Evolutionary conservation across 2,113 vertebrate genomes (phyloP).

Genomic region (Zapornia atra): DNA sequence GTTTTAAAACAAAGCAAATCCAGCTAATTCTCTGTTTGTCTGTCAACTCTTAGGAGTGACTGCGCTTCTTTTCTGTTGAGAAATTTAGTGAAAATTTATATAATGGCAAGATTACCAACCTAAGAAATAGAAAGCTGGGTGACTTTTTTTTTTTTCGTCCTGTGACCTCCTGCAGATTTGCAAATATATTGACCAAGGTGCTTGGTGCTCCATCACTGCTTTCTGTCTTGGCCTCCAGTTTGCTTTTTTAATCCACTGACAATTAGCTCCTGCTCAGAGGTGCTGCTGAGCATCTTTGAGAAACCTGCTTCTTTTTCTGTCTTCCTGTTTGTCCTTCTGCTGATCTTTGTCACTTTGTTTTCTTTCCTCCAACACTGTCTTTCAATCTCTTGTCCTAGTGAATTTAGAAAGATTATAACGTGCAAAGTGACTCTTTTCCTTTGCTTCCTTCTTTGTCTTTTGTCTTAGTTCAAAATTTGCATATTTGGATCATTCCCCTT

Average conservation of each 20-base stretch:
- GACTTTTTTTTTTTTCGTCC: background rate
- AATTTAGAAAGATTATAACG: background rate
- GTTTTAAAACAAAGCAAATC: background rate
- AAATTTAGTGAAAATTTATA: constrained; percentile 29
- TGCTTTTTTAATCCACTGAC: background rate
- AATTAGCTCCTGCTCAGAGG: constrained; percentile 3
- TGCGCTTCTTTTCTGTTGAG: background rate
- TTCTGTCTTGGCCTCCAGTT: background rate
- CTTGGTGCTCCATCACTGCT: background rate
- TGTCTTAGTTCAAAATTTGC: background rate
- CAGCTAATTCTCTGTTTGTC: background rate
- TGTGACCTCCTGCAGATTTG: constrained; percentile 14
- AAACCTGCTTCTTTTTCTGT: background rate
- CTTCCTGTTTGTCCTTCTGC: background rate
- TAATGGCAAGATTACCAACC: background rate
- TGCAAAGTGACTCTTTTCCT: background rate
- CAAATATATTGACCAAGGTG: background rate
- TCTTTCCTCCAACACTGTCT: background rate
- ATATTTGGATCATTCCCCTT: background rate
- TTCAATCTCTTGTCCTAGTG: background rate
- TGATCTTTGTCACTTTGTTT: background rate
- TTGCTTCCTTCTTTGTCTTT: background rate
- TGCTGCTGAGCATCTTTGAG: background rate
- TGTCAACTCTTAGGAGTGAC: background rate
- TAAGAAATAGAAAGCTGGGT: background rate